phyloP scores from a whole-genome alignment of 1,140 invertebrate genomes.

The Brachionus paranguensis region DNA sequence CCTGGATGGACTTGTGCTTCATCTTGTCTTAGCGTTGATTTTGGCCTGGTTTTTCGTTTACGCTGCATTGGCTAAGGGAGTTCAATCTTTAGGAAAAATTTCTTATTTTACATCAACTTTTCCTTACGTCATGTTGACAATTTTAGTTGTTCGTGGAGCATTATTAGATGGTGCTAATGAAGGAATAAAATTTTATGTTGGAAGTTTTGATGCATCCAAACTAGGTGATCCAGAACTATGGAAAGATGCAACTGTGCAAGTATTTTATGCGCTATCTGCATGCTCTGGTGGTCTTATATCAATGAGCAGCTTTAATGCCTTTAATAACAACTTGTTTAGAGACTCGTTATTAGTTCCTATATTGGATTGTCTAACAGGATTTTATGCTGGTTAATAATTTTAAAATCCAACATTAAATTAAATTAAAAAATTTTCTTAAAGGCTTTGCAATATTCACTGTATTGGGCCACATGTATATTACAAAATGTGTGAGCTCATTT shows the following conservation, averaged over 20 bases:
- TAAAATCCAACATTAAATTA: not conserved
- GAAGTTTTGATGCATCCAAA: not conserved
- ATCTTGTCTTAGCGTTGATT: not conserved
- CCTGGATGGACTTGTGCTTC: not conserved
- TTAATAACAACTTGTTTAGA: slow-evolving; percentile 74
- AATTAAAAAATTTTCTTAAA: slow-evolving; percentile 56
- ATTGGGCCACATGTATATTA: slow-evolving; percentile 64
- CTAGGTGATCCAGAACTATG: slow-evolving; percentile 46
- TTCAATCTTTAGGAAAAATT: slow-evolving; percentile 40
- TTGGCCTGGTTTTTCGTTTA: not conserved
- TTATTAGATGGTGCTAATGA: slow-evolving; percentile 68
- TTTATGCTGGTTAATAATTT: slow-evolving; percentile 40
- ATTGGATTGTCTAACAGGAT: slow-evolving; percentile 38
- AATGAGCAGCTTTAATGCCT: slow-evolving; percentile 88
- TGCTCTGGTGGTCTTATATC: slow-evolving; percentile 86
- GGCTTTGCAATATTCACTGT: slow-evolving; percentile 68
- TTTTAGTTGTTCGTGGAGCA: slow-evolving; percentile 65
- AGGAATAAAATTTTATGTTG: slow-evolving; percentile 64
- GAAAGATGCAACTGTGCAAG: slow-evolving; percentile 60
- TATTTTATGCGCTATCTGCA: slow-evolving; percentile 84
- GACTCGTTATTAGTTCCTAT: slow-evolving; percentile 24
- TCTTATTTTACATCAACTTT: slow-evolving; percentile 60
- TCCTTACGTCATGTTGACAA: slow-evolving; percentile 69
- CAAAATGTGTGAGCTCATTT: slow-evolving; percentile 42
- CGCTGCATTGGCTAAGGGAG: not conserved